Conservation (phyloP, 1,140 invertebrate genomes). For the Drosophila subobscura region DNA sequence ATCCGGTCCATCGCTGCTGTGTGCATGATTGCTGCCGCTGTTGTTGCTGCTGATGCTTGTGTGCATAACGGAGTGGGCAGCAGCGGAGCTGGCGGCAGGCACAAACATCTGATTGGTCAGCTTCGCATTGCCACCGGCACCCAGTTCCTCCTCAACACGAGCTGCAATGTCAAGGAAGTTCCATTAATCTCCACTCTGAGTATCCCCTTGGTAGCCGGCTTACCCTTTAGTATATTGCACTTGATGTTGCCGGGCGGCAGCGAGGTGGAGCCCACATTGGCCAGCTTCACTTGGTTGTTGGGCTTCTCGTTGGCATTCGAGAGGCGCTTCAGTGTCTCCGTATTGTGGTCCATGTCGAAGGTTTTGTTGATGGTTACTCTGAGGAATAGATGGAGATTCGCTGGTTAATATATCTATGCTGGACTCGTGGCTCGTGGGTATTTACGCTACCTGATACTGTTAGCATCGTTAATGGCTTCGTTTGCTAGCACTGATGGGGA, state of each 20-base stretch:
- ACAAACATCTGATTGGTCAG: slow-evolving; percentile 85
- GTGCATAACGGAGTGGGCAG: slow-evolving; percentile 52
- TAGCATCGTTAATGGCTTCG: slow-evolving; percentile 84
- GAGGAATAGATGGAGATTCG: slow-evolving; percentile 1
- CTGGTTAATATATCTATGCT: slow-evolving; percentile 57
- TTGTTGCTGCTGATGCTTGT: slow-evolving; percentile 54
- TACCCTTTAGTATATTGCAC: slow-evolving; percentile 97
- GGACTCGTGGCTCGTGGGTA: not conserved
- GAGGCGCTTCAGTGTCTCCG: slow-evolving; percentile 85
- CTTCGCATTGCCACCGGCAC: slow-evolving; percentile 84
- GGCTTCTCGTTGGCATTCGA: slow-evolving; percentile 86
- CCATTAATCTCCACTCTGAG: not conserved
- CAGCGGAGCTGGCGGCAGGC: slow-evolving; percentile 82
- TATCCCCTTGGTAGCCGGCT: not conserved
- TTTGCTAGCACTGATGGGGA: slow-evolving; percentile 84
- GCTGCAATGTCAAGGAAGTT: slow-evolving; percentile 74
- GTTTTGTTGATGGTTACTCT: slow-evolving; percentile 86
- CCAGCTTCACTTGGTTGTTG: slow-evolving; percentile 88
- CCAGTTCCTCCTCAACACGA: slow-evolving; percentile 86
- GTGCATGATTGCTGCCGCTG: slow-evolving; percentile 40
- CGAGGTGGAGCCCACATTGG: slow-evolving; percentile 86
- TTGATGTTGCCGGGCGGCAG: slow-evolving; percentile 95
- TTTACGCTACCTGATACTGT: slow-evolving; percentile 83
- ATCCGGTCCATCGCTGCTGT: slow-evolving; percentile 81
- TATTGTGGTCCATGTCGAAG: slow-evolving; percentile 86